Percentiles rank a stretch among this genome's conserved stretches.
These are phyloP conservation scores for Anastatus disparis DNA, from an alignment of 1,140 invertebrate species.

Conservation along the genomic window DNA sequence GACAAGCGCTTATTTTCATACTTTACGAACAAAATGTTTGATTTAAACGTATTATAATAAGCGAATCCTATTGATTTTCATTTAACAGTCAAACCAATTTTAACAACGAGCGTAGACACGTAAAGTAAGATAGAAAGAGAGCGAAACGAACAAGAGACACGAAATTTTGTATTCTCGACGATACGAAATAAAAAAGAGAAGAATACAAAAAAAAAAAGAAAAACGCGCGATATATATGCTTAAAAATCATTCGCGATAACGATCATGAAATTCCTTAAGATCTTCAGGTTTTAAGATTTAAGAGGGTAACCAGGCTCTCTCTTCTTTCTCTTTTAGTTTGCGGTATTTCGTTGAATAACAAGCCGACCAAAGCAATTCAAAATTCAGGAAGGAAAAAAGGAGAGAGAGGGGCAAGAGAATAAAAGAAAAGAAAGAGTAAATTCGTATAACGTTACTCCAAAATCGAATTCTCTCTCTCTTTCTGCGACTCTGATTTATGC, in stretches of 20 bases:
- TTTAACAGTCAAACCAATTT: constrained; percentile 6
- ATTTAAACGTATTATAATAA: too few species aligned
- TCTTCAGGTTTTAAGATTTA: constrained; percentile 28
- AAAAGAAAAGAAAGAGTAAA: too few species aligned
- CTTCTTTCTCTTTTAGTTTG: not conserved
- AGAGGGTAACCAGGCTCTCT: not conserved
- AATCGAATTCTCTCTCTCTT: not conserved
- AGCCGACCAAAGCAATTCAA: constrained; percentile 11
- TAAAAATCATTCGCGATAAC: constrained; percentile 33
- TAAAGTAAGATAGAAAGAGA: not conserved
- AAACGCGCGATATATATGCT: not conserved
- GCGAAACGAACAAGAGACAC: not conserved
- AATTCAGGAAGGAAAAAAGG: constrained; percentile 12
- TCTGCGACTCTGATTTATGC: constrained; percentile 1
- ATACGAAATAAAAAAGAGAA: too few species aligned
- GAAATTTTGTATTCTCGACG: constrained; percentile 28
- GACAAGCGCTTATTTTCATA: too few species aligned
- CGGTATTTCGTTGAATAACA: constrained; percentile 25
- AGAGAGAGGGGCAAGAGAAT: too few species aligned
- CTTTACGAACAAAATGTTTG: too few species aligned
- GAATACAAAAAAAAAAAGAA: not conserved
- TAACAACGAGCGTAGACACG: constrained; percentile 26
- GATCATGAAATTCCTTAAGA: constrained; percentile 23
- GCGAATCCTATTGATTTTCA: constrained; percentile 28
- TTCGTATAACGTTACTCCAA: too few species aligned